These are phyloP conservation scores for Callopanchax toddi DNA, from an alignment of 2,113 vertebrate species.

Conservation along the genomic window DNA sequence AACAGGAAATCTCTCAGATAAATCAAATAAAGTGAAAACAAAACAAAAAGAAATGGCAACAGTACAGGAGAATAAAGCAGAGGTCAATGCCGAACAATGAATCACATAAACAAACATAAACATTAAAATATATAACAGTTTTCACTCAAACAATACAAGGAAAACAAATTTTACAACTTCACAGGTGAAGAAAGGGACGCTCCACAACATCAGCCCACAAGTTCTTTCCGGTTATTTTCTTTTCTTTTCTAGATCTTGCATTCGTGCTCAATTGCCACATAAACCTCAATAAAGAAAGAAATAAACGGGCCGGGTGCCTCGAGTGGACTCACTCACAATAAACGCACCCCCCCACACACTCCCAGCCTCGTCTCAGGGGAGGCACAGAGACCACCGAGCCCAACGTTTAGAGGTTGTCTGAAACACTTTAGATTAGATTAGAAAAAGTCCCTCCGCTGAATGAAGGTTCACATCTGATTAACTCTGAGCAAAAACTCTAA, in stretches of 20 bases:
- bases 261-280: slow-evolving; percentile 59
- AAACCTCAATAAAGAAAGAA: slow-evolving; percentile 83
- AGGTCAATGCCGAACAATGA: slow-evolving; percentile 71
- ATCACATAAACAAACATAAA: slow-evolving; percentile 60
- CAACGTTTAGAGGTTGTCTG: slow-evolving; percentile 76
- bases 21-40: slow-evolving; percentile 16
- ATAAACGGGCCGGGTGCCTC: slow-evolving; percentile 77
- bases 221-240: slow-evolving; percentile 14
- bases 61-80: slow-evolving; percentile 75
- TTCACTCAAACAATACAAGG: slow-evolving; percentile 67
- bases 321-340: slow-evolving; percentile 77
- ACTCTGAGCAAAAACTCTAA: slow-evolving; percentile 12
- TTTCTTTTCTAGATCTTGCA: slow-evolving; percentile 40
- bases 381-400: slow-evolving; percentile 70
- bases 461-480: slow-evolving; percentile 70
- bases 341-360: slow-evolving; percentile 54
- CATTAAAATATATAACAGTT: slow-evolving; percentile 70
- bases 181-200: slow-evolving; percentile 78
- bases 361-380: slow-evolving; percentile 40
- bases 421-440: slow-evolving; percentile 22
- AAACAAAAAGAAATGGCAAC: slow-evolving; percentile 59
- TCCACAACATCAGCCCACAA: slow-evolving; percentile 55
- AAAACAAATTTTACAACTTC: slow-evolving; percentile 78
- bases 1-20: slow-evolving; percentile 65
- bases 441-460: slow-evolving; percentile 45